phyloP scores from a whole-genome alignment of 2,888 invertebrate genomes.

The Meteorus cinctellus region DNA sequence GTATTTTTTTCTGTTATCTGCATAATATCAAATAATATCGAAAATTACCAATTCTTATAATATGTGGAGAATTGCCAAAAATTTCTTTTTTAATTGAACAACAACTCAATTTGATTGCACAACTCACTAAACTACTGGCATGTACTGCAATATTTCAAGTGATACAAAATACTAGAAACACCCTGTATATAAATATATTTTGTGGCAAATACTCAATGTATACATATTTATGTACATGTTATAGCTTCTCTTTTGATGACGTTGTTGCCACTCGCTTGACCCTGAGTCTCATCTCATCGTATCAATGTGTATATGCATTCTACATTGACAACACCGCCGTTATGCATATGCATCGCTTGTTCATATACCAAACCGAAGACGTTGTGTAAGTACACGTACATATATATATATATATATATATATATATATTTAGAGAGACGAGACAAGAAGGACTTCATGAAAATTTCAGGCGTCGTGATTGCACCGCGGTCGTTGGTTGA shows the following conservation, averaged over 20 bases:
- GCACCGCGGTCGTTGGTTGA: conserved; percentile 58
- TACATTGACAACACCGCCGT: not conserved
- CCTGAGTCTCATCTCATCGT: conserved; percentile 35
- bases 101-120: no score
- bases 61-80: no score
- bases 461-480: conserved; percentile 69
- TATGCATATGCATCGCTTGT: not conserved
- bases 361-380: not conserved
- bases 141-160: no score
- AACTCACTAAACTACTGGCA: no score
- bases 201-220: conserved; percentile 7
- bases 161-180: no score
- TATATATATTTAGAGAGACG: conserved; percentile 42
- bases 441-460: conserved; percentile 65
- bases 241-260: not conserved
- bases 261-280: conserved; percentile 29
- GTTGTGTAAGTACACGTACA: no score
- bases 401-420: no score
- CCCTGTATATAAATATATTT: not conserved
- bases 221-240: conserved; percentile 3
- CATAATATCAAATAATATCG: no score
- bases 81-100: no score
- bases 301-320: not conserved
- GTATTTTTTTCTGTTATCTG: no score
- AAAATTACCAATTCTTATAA: no score